A percentile compares a stretch with the other conserved stretches of the same genome.
Conservation (phyloP, 2,113 vertebrate genomes). For the Rutilus rutilus region DNA sequence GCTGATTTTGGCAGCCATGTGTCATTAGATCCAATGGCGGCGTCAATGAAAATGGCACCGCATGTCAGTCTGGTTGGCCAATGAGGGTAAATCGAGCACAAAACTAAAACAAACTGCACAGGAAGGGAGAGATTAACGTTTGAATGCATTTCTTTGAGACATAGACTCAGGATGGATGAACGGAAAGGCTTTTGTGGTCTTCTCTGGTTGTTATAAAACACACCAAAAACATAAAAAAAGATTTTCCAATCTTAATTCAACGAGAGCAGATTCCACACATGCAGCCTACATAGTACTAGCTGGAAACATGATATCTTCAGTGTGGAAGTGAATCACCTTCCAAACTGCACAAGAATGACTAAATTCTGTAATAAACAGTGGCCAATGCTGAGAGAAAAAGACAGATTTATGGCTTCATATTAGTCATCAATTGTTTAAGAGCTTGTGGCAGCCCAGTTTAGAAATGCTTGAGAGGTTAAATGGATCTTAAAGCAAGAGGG, state of each 20-base stretch:
- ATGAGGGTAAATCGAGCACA: neutral
- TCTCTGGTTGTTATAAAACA: neutral
- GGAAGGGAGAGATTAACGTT: conserved; percentile 9
- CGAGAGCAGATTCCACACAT: conserved; percentile 28
- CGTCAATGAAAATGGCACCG: conserved; percentile 12
- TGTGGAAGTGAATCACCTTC: conserved; percentile 19
- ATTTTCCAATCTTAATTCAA: neutral
- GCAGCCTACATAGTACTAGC: conserved; percentile 16
- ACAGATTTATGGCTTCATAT: conserved; percentile 13
- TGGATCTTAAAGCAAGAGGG: conserved; percentile 27
- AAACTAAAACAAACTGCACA: neutral
- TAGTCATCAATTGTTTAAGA: conserved; percentile 30
- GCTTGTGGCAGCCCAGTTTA: conserved; percentile 18
- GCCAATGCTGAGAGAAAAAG: neutral
- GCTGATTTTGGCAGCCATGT: conserved; percentile 42
- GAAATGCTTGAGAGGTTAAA: conserved; percentile 30
- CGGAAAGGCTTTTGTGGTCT: neutral
- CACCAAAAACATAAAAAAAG: neutral
- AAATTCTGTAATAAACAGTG: conserved; percentile 39
- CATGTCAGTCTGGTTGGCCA: neutral
- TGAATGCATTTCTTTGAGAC: neutral
- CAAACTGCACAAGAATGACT: conserved; percentile 32
- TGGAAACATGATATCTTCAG: conserved; percentile 39
- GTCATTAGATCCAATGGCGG: conserved; percentile 24
- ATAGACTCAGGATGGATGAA: conserved; percentile 1